Conservation (phyloP, 2,113 vertebrate genomes). For the Callionymus lyra region DNA sequence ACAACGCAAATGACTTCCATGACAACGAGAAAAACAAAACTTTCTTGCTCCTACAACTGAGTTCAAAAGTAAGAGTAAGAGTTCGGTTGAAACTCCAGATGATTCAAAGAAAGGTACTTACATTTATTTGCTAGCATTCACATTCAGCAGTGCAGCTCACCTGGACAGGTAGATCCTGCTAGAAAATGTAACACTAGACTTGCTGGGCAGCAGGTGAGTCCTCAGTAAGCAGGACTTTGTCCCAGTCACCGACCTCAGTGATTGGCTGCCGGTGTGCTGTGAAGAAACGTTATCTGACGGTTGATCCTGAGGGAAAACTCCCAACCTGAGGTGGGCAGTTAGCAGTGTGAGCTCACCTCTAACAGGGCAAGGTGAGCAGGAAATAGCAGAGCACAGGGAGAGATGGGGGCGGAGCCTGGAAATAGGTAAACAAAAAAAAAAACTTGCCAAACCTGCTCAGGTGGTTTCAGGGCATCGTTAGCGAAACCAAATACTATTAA, state of each 20-base stretch:
- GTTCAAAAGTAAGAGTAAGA: background rate
- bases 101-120: slow-evolving; percentile 41
- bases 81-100: no score
- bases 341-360: slow-evolving; percentile 35
- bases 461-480: slow-evolving; percentile 1
- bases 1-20: slow-evolving; percentile 12
- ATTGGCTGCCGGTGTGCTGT: slow-evolving; percentile 16
- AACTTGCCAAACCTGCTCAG: slow-evolving; percentile 51
- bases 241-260: slow-evolving; percentile 12
- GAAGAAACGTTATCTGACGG: slow-evolving; percentile 26
- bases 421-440: slow-evolving; percentile 41
- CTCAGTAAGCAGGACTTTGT: slow-evolving; percentile 50
- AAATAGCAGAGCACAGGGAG: slow-evolving; percentile 33
- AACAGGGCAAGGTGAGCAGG: slow-evolving; percentile 51
- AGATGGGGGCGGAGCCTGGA: slow-evolving; percentile 30
- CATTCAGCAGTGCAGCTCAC: slow-evolving; percentile 35
- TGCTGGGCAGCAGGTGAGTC: slow-evolving; percentile 17
- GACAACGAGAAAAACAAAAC: slow-evolving; percentile 3
- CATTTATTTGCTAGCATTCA: slow-evolving; percentile 11
- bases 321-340: slow-evolving; percentile 6
- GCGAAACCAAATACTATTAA: background rate
- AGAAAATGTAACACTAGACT: slow-evolving; percentile 48
- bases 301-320: slow-evolving; percentile 14
- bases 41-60: background rate
- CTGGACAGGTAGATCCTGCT: slow-evolving; percentile 56